phyloP scores from a whole-genome alignment of 2,888 invertebrate genomes.

The Acrobasis consociella region DNA sequence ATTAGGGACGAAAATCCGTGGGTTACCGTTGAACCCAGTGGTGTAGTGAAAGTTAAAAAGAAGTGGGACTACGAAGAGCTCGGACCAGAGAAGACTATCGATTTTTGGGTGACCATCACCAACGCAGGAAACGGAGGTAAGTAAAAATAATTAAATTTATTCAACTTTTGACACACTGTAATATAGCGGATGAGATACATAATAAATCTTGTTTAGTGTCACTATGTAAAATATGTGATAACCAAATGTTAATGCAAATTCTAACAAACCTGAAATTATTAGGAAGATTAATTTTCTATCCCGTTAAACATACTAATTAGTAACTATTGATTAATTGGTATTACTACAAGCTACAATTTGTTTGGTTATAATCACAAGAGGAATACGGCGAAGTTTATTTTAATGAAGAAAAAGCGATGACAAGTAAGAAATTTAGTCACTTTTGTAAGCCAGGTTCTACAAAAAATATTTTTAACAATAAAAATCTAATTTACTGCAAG shows the following conservation, averaged over 20 bases:
- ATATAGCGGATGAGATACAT: too few species aligned
- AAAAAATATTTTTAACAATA: slow-evolving; percentile 6
- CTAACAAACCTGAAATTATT: too few species aligned
- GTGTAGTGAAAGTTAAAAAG: slow-evolving; percentile 95
- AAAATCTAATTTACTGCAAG: slow-evolving; percentile 14
- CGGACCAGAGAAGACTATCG: slow-evolving; percentile 96
- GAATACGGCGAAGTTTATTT: too few species aligned
- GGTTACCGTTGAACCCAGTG: slow-evolving; percentile 96
- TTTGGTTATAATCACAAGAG: too few species aligned
- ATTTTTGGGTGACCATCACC: slow-evolving; percentile 97
- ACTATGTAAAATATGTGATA: too few species aligned
- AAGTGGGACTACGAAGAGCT: slow-evolving; percentile 98
- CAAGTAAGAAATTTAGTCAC: not conserved
- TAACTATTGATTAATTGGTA: too few species aligned
- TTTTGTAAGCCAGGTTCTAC: not conserved
- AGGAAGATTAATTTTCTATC: too few species aligned
- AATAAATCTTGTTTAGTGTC: too few species aligned
- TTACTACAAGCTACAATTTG: too few species aligned
- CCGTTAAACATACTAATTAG: too few species aligned
- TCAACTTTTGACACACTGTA: not conserved
- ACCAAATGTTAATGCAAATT: too few species aligned
- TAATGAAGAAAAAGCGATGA: not conserved
- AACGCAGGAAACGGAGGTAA: slow-evolving; percentile 94
- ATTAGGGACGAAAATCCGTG: slow-evolving; percentile 96
- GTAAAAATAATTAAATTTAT: slow-evolving; percentile 51